Percentiles rank a stretch among this genome's conserved stretches.
phyloP scores from a whole-genome alignment of 1,140 invertebrate species.

The Mactra quadrangularis region DNA sequence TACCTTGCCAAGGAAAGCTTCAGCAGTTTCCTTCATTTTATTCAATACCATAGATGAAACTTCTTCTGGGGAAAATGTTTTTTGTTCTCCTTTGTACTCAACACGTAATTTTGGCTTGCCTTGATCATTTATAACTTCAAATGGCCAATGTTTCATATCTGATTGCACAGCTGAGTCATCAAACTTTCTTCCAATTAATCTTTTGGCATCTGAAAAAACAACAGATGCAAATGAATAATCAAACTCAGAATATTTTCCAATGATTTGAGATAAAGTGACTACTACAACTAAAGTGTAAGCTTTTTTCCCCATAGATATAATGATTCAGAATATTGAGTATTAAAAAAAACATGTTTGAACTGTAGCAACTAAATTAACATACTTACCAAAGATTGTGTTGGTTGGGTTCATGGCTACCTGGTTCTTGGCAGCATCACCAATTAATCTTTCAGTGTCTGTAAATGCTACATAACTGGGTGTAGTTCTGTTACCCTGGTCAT shows the following conservation, averaged over 20 bases:
- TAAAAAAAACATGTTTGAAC: neutral
- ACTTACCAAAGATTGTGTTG: conserved; percentile 88
- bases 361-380: neutral
- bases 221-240: neutral
- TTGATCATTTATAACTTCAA: conserved; percentile 92
- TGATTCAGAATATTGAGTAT: neutral
- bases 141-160: conserved; percentile 88
- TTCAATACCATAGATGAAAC: conserved; percentile 94
- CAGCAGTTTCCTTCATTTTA: conserved; percentile 96
- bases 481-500: conserved; percentile 95
- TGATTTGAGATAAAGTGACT: neutral
- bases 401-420: conserved; percentile 93
- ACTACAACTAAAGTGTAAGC: no score
- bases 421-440: conserved; percentile 98
- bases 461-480: conserved; percentile 94
- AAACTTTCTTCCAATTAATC: conserved; percentile 90
- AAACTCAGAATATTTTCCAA: neutral
- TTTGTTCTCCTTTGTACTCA: conserved; percentile 94
- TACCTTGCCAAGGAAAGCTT: conserved; percentile 93
- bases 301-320: neutral
- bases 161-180: conserved; percentile 89
- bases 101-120: conserved; percentile 93
- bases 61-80: conserved; percentile 96
- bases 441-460: conserved; percentile 93
- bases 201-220: conserved; percentile 88